These are phyloP conservation scores for Halesus radiatus DNA, from an alignment of 1,140 invertebrate species.

Conservation along the genomic window DNA sequence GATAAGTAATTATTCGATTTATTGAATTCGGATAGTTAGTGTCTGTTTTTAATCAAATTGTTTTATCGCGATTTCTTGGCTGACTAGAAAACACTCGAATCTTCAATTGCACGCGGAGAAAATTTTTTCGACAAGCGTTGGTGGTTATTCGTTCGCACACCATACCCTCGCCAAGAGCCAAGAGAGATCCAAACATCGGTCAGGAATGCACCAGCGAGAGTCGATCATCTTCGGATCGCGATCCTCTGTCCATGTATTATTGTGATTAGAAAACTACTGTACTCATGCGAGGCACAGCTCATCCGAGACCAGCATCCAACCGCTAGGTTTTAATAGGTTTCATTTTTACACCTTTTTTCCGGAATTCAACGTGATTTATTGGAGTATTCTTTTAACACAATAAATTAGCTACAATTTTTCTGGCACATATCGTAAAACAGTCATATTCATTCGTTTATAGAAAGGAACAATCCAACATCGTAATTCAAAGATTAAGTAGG, in stretches of 20 bases:
- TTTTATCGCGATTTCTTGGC: not conserved
- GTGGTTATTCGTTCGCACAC: not conserved
- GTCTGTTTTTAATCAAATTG: too few species aligned
- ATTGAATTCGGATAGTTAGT: too few species aligned
- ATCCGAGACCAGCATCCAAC: not conserved
- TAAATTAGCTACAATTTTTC: not conserved
- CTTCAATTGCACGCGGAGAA: constrained; percentile 3
- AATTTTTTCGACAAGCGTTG: not conserved
- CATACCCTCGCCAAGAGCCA: not conserved
- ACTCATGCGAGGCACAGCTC: not conserved
- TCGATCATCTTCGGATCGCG: not conserved
- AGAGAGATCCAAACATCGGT: not conserved
- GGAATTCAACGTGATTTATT: not conserved
- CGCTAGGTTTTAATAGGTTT: not conserved
- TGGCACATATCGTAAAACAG: not conserved
- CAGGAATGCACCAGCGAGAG: constrained; percentile 10
- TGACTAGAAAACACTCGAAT: not conserved
- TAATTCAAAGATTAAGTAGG: not conserved
- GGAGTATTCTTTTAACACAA: not conserved
- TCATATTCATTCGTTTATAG: not conserved
- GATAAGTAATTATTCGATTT: too few species aligned
- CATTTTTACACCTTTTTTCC: constrained; percentile 25
- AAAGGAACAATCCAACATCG: not conserved
- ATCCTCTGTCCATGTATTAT: not conserved
- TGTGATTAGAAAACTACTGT: constrained; percentile 8